Evolutionary conservation across 2,797 vertebrate species (phyloP), one percentile per base, ranked within the genome.

Genomic region (Trematomus bernacchii): DNA sequence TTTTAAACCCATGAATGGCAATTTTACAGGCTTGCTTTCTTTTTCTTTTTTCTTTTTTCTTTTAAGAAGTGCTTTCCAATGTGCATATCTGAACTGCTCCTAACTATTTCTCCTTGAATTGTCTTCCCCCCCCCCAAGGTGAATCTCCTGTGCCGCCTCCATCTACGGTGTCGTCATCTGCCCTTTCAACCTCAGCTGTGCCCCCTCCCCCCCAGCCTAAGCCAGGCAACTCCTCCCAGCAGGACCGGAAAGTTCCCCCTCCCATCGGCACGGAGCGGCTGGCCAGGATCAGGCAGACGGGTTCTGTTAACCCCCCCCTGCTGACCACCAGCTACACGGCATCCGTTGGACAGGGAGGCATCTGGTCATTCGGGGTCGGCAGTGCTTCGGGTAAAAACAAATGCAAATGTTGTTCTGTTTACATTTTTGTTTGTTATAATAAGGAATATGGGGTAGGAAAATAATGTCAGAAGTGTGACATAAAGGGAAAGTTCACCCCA

Each of bases 301-400:
- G 98, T 55, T 96, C 97, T 0, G 96, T 98, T 69, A 96, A 98
- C 48, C 97, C 97, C 3, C 95, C 97, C 0, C 95, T 98, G 23
- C 86, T 99, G 83, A 96, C 97, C 84, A 98, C 96, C 94, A 98
- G 96, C 94, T 99, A 99, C 91, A 97, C 98, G 0, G 96, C 98
- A 42, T 96, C 98, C 0, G 98, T 99, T 16, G 98, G 98, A 69
- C 98, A 99, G 78, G 97, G 97, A 58, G 98, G 98, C 83, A 99
- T 99, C 85, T 99, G 98, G 98, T 99, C 98, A 33, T 99, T 99
- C 27, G 98, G 98, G 4, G 97, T 99, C 8, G 98, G 98, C 81
- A 98, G 96, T 57, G 95, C 96, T 67, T 97, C 98, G 37, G 98
- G 98, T 99, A 79, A 87, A 93, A 79, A n/a, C 11, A 58, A n/a